Base-by-base conservation (phyloP, 2,888 invertebrate genomes). In the Aromia moschata region DNA sequence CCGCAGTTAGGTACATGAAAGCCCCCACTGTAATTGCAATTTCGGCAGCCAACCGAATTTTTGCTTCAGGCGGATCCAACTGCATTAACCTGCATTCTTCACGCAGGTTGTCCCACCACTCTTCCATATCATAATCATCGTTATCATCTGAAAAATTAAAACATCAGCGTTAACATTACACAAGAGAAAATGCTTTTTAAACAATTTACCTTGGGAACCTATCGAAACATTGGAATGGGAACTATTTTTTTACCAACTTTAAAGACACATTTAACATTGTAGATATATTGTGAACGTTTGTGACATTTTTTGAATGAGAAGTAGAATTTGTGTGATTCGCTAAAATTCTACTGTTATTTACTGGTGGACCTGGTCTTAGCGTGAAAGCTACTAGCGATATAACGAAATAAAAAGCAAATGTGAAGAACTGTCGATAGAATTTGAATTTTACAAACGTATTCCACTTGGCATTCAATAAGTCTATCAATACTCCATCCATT, bases 381-480 rank as follows among this genome's bases (percentile, higher is more conserved):
- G 93, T 92, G 74, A 98, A 97, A 70, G 96, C 93, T 4, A 92
- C 85, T 62, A 96, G 81, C 2, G 97, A 95, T 43, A 96, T 85
- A 18, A 95, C 76, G 78, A 98, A 98, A 80, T 98, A 98, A 60
- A 92, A 87, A 9, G 92, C 87, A 80, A 98, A 98, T 53, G 94
- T 84, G 62, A 93, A 89, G 79, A 98, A 96, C 76, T 97, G 93
- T 2, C 92, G 86, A 79, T 96, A 96, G 81, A 98, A 97, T 60
- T 96, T 93, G 64, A 90, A 92, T 81, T 94, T 95, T 1, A 96
- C 96, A 79, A 97, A 98, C 0, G 96, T 93, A 74, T 96, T 94
- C 98, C 98, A 99, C 83, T 99, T 99, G 1, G 96, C 96, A 77
- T 96, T 91, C 9, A 99, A 82, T 11, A 99, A 85, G 79, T 98